A percentile compares a stretch with the other conserved stretches of the same genome.
phyloP scores from a whole-genome alignment of 2,797 vertebrate genomes.

The Gambelia wislizenii region DNA sequence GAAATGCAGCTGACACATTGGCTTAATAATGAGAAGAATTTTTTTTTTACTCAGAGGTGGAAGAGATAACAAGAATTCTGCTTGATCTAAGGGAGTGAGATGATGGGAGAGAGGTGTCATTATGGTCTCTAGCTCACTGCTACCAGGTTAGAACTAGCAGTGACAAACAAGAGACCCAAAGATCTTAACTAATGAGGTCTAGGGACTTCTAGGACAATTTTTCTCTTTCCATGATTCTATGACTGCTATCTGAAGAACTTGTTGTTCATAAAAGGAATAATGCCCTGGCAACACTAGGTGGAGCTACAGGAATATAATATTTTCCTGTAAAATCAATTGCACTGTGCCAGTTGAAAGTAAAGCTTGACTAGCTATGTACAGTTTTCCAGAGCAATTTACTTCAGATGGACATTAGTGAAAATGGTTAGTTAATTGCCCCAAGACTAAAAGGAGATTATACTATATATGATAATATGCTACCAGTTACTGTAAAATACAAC shows the following conservation, averaged over 20 bases:
- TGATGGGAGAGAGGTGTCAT: neutral
- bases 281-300: slow-evolving; percentile 63
- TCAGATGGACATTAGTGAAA: neutral
- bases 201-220: neutral
- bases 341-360: neutral
- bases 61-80: neutral
- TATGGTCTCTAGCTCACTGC: neutral
- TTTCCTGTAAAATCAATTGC: neutral
- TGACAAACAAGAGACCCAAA: neutral
- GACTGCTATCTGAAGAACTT: neutral
- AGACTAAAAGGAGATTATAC: neutral
- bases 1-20: neutral
- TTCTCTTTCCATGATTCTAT: neutral
- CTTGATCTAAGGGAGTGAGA: neutral
- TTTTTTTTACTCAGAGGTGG: too few species aligned
- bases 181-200: neutral
- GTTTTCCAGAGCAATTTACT: slow-evolving; percentile 15
- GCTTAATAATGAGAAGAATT: too few species aligned
- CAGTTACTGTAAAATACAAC: neutral
- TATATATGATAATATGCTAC: slow-evolving; percentile 18
- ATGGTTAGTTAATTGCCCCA: slow-evolving; percentile 23
- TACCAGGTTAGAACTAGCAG: neutral
- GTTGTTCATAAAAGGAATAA: neutral
- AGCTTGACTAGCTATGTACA: neutral
- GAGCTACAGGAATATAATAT: slow-evolving; percentile 57